These are phyloP conservation scores for Pipra filicauda DNA, from an alignment of 2,113 vertebrate genomes.

Conservation along the genomic window DNA sequence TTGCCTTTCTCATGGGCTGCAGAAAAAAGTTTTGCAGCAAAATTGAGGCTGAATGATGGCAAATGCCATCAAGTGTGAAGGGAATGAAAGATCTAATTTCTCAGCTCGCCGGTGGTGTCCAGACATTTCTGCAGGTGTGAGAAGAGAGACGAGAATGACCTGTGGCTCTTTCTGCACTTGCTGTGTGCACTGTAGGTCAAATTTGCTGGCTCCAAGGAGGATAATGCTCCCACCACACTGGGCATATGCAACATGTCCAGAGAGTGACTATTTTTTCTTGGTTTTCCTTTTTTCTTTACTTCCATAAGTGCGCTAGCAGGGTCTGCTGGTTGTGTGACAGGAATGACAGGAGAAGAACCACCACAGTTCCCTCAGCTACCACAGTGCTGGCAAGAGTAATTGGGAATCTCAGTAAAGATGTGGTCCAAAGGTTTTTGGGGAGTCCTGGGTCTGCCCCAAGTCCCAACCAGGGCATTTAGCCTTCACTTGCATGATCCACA, in stretches of 20 bases:
- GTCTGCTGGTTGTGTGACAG: rapidly evolving
- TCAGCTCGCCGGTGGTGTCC: not conserved
- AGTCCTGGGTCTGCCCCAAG: rapidly evolving
- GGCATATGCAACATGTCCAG: rapidly evolving
- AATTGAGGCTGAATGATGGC: not conserved
- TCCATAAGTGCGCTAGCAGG: rapidly evolving
- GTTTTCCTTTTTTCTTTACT: not conserved
- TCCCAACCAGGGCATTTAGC: not conserved
- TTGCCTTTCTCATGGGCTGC: not conserved
- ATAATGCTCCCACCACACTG: not conserved
- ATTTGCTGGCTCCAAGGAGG: not conserved
- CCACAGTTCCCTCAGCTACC: not conserved
- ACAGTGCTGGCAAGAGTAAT: not conserved
- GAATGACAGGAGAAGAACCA: not conserved
- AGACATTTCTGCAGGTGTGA: not conserved
- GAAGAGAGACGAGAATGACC: not conserved
- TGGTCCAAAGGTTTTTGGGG: not conserved
- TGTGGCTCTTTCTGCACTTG: not conserved
- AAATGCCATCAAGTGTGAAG: not conserved
- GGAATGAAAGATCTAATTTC: not conserved
- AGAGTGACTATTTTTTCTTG: not conserved
- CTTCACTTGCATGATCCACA: not conserved
- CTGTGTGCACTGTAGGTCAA: not conserved
- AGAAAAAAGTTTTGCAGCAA: not conserved
- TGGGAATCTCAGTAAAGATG: not conserved